Evolutionary conservation across 2,888 invertebrate genomes (phyloP), one percentile per base, ranked within the genome.

Genomic region (Dysmachus trigonus): DNA sequence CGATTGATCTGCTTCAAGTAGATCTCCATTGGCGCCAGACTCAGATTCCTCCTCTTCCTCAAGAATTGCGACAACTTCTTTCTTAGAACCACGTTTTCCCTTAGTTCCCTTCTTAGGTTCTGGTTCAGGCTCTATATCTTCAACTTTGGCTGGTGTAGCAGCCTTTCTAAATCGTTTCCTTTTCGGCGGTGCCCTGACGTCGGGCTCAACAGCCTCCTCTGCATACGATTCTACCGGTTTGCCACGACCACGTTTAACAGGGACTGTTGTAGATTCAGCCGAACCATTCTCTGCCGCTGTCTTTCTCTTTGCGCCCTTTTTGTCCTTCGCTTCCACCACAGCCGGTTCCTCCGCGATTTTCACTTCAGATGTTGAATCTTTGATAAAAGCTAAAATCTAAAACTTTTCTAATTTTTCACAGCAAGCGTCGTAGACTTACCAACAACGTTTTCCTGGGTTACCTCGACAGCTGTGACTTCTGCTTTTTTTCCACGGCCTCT

Each of bases 21-120:
- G 8, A 81, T 87, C 88, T 73, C 88, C 79, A 86, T 88, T 88
- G 87, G 89, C 88, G 87, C 89, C 88, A 87, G 89, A 87, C 41
- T 74, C 51, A 15, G 71, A 22, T 38, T 47, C 73, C 2, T 85
- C 85, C 22, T 38, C 38, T 15, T 86, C 86, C 38, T 72, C 73
- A 13, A 10, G 22, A 18, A 62, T 27, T 62, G 8, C 10, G 2
- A 8, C 27, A 6, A 41, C 51, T 13, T 82, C 81, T 31, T 83
- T 83, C n/a, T 83, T 83, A 18, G 81, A 53, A 41, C 83, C 72
- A 41, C 74, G 73, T 8, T 85, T 85, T 41, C 30, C 85, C 33
- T 85, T 85, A 35, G 33, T n/a, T 15, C 2, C 74, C 74, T 85
- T 85, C n/a, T 74, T 85, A 13, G 41, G 73, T 72, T 85, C 85